These are phyloP conservation scores for Parus major DNA, from an alignment of 2,113 vertebrate species.

Conservation along the genomic window DNA sequence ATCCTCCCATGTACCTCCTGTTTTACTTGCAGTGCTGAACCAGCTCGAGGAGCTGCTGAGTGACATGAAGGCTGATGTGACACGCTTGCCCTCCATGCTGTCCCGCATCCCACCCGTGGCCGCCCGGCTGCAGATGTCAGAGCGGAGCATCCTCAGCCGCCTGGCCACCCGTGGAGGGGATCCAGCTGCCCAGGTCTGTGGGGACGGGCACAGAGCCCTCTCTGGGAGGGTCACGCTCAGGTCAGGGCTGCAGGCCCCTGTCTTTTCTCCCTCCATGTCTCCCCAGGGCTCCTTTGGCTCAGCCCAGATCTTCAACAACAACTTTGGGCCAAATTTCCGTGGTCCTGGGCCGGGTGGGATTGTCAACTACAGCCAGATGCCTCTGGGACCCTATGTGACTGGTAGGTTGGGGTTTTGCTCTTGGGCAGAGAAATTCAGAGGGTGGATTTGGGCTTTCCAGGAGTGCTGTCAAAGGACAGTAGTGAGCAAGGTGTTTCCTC, in stretches of 20 bases:
- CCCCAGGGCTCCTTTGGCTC: conserved; percentile 86
- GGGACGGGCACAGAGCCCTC: not conserved
- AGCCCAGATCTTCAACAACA: conserved; percentile 91
- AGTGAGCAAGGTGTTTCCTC: not conserved
- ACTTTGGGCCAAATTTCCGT: conserved; percentile 88
- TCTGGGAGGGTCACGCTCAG: rapidly evolving
- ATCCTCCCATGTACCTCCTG: rapidly evolving
- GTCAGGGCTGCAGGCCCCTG: not conserved
- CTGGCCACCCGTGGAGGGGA: conserved; percentile 92
- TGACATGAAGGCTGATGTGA: conserved; percentile 98
- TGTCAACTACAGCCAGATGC: conserved; percentile 99
- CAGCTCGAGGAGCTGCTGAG: conserved; percentile 97
- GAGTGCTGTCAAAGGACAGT: not conserved
- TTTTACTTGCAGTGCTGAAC: conserved; percentile 84
- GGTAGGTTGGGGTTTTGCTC: conserved; percentile 73
- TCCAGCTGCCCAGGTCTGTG: conserved; percentile 83
- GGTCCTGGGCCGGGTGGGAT: conserved; percentile 88
- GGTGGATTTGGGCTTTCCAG: not conserved
- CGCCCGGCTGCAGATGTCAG: conserved; percentile 94
- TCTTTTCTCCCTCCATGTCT: not conserved
- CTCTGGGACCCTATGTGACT: conserved; percentile 94
- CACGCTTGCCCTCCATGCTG: conserved; percentile 94
- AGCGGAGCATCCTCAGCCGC: conserved; percentile 94
- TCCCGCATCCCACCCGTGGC: conserved; percentile 95
- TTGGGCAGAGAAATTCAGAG: not conserved